A percentile compares a stretch with the other conserved stretches of the same genome.
These are phyloP conservation scores for Episyrphus balteatus DNA, from an alignment of 1,140 invertebrate genomes.

Conservation along the genomic window DNA sequence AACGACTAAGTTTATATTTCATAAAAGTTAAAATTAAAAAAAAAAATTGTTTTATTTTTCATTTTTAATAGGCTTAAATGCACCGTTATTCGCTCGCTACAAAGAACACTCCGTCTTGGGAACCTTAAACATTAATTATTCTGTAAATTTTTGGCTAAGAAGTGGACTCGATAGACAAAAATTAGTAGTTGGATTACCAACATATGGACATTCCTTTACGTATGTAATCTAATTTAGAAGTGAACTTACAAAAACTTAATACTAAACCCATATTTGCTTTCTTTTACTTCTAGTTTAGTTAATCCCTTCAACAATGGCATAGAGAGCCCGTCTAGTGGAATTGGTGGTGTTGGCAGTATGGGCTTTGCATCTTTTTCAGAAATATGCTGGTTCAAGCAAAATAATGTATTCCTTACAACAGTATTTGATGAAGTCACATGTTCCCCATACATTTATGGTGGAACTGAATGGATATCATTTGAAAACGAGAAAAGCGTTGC, in stretches of 20 bases:
- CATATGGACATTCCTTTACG: constrained; percentile 76
- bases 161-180: constrained; percentile 73
- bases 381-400: constrained; percentile 53
- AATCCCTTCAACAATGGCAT: constrained; percentile 54
- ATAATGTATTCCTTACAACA: constrained; percentile 37
- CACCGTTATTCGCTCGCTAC: constrained; percentile 54
- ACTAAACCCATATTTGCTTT: background rate
- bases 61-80: constrained; percentile 47
- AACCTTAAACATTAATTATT: constrained; percentile 73
- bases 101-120: constrained; percentile 53
- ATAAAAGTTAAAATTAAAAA: too few relatives aligned
- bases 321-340: constrained; percentile 57
- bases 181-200: constrained; percentile 78
- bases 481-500: constrained; percentile 64
- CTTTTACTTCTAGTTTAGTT: constrained; percentile 43
- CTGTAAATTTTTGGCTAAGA: constrained; percentile 64
- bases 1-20: too few relatives aligned
- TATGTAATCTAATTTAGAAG: constrained; percentile 25
- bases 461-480: constrained; percentile 79
- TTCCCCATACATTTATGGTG: constrained; percentile 67
- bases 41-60: too few relatives aligned
- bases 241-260: background rate
- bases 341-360: constrained; percentile 49
- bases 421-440: constrained; percentile 54
- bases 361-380: constrained; percentile 62